Evolutionary conservation across 2,797 vertebrate species (phyloP).

Genomic region (Poeciliopsis infans): DNA sequence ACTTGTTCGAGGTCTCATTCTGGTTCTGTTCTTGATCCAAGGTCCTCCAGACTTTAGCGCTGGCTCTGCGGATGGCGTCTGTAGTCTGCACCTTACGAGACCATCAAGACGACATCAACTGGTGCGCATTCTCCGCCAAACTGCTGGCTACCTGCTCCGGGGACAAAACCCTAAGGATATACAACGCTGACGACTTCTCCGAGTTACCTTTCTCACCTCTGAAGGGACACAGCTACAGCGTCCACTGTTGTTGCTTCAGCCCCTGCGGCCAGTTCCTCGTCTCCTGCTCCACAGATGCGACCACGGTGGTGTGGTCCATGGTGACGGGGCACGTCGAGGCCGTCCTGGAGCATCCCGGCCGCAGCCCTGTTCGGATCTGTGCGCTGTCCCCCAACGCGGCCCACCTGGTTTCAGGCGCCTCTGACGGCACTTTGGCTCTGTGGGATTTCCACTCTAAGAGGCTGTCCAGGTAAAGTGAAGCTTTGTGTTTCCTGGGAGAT

Average conservation of each 20-base stretch:
- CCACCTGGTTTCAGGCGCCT: conserved; percentile 84
- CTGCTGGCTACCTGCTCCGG: conserved; percentile 91
- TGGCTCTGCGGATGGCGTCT: conserved; percentile 82
- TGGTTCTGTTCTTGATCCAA: neutral
- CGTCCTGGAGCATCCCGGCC: conserved; percentile 85
- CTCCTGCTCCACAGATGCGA: conserved; percentile 94
- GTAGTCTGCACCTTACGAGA: conserved; percentile 87
- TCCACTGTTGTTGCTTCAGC: conserved; percentile 96
- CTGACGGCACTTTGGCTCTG: conserved; percentile 88
- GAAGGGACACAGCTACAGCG: conserved; percentile 87
- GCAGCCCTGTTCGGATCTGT: conserved; percentile 89
- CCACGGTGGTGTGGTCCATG: conserved; percentile 84
- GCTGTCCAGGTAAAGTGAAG: conserved; percentile 75
- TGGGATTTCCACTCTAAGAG: conserved; percentile 86
- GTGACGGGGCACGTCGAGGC: conserved; percentile 80
- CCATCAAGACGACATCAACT: conserved; percentile 92
- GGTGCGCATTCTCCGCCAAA: conserved; percentile 86
- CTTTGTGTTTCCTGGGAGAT: neutral
- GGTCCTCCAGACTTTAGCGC: conserved; percentile 7
- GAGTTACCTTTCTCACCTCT: conserved; percentile 90
- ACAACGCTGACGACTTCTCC: conserved; percentile 79
- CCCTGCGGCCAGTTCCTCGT: conserved; percentile 86
- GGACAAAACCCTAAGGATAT: conserved; percentile 91
- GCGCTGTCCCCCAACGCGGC: conserved; percentile 82
- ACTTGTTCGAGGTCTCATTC: neutral